These are phyloP conservation scores for Riparia riparia DNA, from an alignment of 2,113 vertebrate genomes.

Conservation along the genomic window DNA sequence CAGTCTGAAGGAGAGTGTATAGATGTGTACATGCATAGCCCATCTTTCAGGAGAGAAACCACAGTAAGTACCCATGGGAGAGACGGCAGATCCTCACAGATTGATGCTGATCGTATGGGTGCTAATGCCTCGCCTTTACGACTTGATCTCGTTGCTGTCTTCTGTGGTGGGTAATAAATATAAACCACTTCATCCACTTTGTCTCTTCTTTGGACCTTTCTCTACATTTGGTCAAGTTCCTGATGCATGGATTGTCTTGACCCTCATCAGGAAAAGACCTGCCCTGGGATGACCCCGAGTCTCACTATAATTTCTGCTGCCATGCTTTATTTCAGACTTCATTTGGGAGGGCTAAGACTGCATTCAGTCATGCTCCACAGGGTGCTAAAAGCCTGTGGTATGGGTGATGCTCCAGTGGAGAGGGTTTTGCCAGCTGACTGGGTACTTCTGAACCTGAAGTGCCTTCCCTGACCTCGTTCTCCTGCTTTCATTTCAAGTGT, in stretches of 20 bases:
- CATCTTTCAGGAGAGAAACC: neutral
- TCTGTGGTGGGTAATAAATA: conserved; percentile 2
- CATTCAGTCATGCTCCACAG: conserved; percentile 2
- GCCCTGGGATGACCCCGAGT: neutral
- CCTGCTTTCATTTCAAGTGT: neutral
- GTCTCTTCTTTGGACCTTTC: neutral
- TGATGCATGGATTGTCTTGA: neutral
- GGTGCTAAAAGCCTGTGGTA: conserved; percentile 28
- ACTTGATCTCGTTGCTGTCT: conserved; percentile 3
- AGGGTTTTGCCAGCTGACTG: conserved; percentile 9
- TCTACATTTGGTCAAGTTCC: conserved; percentile 12
- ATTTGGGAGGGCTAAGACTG: conserved; percentile 1
- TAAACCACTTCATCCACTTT: neutral
- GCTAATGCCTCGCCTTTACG: neutral
- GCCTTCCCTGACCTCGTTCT: neutral
- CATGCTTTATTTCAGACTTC: neutral
- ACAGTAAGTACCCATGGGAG: rapidly evolving
- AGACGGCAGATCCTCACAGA: neutral
- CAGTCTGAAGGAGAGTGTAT: neutral
- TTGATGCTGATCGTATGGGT: neutral
- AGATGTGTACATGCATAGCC: neutral
- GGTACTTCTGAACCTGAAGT: neutral
- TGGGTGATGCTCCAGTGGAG: conserved; percentile 24
- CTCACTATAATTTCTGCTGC: neutral
- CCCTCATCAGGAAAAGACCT: neutral